Evolutionary conservation across 2,888 invertebrate genomes (phyloP), one percentile per base, ranked within the genome.

Genomic region (Chalcosyrphus nemorum): DNA sequence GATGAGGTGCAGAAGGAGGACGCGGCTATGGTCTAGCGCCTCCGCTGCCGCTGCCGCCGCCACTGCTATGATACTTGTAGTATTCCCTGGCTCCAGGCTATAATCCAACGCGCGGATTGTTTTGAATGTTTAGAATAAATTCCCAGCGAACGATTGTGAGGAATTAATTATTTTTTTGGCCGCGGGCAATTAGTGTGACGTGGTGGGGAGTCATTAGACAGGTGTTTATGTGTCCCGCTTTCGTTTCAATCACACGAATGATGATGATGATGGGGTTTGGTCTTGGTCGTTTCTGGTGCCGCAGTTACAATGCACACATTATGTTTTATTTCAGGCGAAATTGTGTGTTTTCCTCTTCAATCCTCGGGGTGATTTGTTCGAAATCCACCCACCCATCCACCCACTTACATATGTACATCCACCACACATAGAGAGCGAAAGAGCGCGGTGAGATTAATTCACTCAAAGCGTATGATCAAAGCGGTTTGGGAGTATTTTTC

Each of bases 191-290:
- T 78, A 74, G 78, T 75, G 74, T 59, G 78, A 84, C 74, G 74
- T 80, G 78, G 70, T 21, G 80, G 68, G 74, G 74, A 80, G 70
- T 70, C 84, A 75, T 84, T 75, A 80, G 84, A 84, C 84, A 84
- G 84, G 84, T 84, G 84, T 84, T 84, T 84, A 84, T 74, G 74
- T 80, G 84, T 75, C 74, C 70, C 80, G 78, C 63, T 68, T 80
- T 84, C 43, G 72, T 19, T 66, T 77, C 68, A 45, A 78, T 72
- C 72, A 50, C 72, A 41, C 24, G n/a, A 41, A 43, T 35, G 43
- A 65, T 65, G 59, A 65, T 65, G 59, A 71, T 59, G 24, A 59
- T 50, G 59, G 43, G 54, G 57, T 35, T 47, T 61, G 43, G 35
- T 38, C 21, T 56, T 38, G 56, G 27, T 43, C 11, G 66, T n/a